Conservation (phyloP, 1,140 invertebrate genomes). For the Mactra quadrangularis region DNA sequence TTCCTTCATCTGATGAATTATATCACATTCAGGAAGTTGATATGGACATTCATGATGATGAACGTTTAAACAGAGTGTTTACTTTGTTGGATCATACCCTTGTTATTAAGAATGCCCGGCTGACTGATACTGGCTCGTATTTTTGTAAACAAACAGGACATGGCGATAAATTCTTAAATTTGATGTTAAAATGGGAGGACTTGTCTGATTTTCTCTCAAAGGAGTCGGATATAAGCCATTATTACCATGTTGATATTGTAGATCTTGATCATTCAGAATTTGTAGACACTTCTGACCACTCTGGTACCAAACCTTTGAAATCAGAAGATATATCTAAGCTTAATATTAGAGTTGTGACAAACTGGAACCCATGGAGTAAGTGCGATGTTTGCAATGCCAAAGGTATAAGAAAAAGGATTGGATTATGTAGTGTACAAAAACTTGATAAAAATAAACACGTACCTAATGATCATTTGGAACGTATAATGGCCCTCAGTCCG, state of each 20-base stretch:
- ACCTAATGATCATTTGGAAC: not conserved
- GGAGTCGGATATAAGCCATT: constrained; percentile 2
- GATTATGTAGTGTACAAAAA: constrained; percentile 26
- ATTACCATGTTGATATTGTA: constrained; percentile 33
- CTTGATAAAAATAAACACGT: not conserved
- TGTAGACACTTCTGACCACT: constrained; percentile 22
- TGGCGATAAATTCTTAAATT: not conserved
- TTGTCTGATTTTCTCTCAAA: constrained; percentile 5
- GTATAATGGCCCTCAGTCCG: constrained; percentile 1
- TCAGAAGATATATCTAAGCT: not conserved
- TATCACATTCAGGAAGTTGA: constrained; percentile 49
- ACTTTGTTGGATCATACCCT: constrained; percentile 51
- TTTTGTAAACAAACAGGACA: constrained; percentile 25
- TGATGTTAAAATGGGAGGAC: constrained; percentile 2
- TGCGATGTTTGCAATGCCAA: constrained; percentile 31
- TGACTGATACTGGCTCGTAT: constrained; percentile 43
- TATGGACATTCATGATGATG: constrained; percentile 21
- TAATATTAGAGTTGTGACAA: constrained; percentile 29
- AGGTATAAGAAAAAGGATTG: constrained; percentile 43
- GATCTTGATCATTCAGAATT: constrained; percentile 17
- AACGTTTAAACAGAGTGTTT: constrained; percentile 20
- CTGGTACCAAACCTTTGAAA: not conserved
- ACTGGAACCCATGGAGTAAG: constrained; percentile 47
- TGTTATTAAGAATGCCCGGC: constrained; percentile 22
- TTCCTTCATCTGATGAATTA: constrained; percentile 35